These are phyloP conservation scores for Augochlorella aurata DNA, from an alignment of 2,888 invertebrate species.

Conservation along the genomic window DNA sequence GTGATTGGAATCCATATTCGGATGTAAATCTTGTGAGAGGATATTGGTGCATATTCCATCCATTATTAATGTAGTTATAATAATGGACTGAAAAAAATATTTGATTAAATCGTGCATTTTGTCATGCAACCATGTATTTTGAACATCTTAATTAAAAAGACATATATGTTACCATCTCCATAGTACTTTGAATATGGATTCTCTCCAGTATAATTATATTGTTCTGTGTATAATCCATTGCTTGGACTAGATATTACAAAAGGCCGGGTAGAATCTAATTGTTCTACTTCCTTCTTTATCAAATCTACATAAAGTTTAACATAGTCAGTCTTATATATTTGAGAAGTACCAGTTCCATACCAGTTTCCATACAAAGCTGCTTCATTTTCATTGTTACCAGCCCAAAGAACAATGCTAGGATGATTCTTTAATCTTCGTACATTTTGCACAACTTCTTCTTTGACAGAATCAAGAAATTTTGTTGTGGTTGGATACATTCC, in stretches of 20 bases:
- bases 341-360: constrained; percentile 84
- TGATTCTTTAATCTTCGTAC: constrained; percentile 92
- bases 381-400: constrained; percentile 99
- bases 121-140: not conserved
- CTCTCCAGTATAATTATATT: constrained; percentile 89
- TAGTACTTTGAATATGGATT: constrained; percentile 91
- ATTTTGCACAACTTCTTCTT: constrained; percentile 90
- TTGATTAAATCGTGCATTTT: constrained; percentile 6
- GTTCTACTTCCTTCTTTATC: constrained; percentile 86
- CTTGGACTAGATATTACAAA: constrained; percentile 96
- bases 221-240: constrained; percentile 89
- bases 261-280: constrained; percentile 85
- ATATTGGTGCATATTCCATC: constrained; percentile 91
- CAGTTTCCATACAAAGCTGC: constrained; percentile 92
- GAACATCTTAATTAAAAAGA: constrained; percentile 8
- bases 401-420: constrained; percentile 93
- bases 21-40: constrained; percentile 94
- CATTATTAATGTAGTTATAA: constrained; percentile 92
- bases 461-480: constrained; percentile 88
- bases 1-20: constrained; percentile 97
- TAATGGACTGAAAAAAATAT: constrained; percentile 87
- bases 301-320: constrained; percentile 91
- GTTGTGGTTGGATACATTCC: constrained; percentile 93
- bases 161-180: constrained; percentile 88
- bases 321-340: constrained; percentile 89